Evolutionary conservation across 2,113 vertebrate genomes (phyloP), one percentile per base, ranked within the genome.

Genomic region (Plecturocebus donacophilus): DNA sequence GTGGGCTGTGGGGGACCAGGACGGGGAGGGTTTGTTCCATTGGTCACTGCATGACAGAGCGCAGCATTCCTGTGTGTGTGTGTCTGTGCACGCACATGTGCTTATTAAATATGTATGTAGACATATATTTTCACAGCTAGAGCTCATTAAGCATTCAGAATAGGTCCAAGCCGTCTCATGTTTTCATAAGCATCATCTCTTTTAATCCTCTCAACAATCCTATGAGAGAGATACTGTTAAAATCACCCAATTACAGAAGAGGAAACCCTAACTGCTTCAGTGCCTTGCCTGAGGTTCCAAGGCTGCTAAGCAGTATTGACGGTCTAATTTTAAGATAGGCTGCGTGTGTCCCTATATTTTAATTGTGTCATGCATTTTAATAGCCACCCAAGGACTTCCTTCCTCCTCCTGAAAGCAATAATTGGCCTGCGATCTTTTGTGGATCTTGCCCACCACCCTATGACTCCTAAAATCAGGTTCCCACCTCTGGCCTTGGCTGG

Each of bases 1-100:
- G 30, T 9, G 47, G 66, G 27, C 5, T 1, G 61, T 30, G 5
- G 66, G 1, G 32, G 21, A 12, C 3, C 3, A 1, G 2, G 20
- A 14, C 13, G 5, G 42, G 42, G 73, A 42, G 0, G 30, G 0
- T 23, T 12, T 23, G 35, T 52, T 32, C 35, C 8, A 10, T 21
- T 30, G 32, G 23, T 61, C 71, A n/a, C 35, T 40, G 27, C 14
- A 5, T 7, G 47, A 27, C 32, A 3, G 0, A 6, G 38, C 14
- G 1, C 5, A 8, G 7, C 54, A 82, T 19, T 38, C 76, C 66
- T 20, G 52, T 54, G 52, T 58, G 10, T 19, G 1, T 5, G 56
- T 32, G 27, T 30, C 8, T 13, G 27, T 30, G 27, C 61, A 6
- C 0, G 8, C 14, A 0, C 2, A 23, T 87, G n/a, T 40, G 70